phyloP scores from a whole-genome alignment of 2,888 invertebrate species.

The Nasonovia ribisnigri region DNA sequence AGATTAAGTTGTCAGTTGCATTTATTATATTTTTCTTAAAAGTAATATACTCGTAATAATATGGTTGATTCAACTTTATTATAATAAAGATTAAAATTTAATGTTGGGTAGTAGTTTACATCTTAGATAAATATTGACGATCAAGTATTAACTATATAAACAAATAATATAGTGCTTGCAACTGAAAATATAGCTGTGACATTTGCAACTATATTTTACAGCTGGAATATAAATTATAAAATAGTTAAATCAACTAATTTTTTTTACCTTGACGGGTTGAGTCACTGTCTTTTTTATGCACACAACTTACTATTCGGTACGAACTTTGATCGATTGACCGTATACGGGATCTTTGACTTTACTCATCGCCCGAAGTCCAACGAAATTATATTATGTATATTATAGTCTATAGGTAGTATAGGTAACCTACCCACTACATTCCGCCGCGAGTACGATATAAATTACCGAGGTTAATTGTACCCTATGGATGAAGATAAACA shows the following conservation, averaged over 20 bases:
- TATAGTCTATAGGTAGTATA: neutral
- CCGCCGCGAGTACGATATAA: conserved; percentile 7
- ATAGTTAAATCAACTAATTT: neutral
- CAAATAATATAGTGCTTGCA: neutral
- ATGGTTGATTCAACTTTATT: neutral
- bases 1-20: neutral
- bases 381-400: neutral
- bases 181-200: neutral
- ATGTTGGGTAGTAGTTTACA: neutral
- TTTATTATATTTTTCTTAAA: neutral
- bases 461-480: conserved; percentile 50
- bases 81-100: neutral
- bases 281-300: neutral
- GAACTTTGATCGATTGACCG: neutral
- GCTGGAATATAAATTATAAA: neutral
- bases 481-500: conserved; percentile 30
- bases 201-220: neutral
- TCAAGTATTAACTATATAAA: neutral
- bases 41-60: too few species aligned
- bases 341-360: neutral
- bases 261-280: neutral
- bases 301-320: neutral
- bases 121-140: neutral
- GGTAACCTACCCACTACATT: neutral
- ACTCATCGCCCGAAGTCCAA: neutral